phyloP scores from a whole-genome alignment of 2,113 vertebrate species.

The Garra rufa region DNA sequence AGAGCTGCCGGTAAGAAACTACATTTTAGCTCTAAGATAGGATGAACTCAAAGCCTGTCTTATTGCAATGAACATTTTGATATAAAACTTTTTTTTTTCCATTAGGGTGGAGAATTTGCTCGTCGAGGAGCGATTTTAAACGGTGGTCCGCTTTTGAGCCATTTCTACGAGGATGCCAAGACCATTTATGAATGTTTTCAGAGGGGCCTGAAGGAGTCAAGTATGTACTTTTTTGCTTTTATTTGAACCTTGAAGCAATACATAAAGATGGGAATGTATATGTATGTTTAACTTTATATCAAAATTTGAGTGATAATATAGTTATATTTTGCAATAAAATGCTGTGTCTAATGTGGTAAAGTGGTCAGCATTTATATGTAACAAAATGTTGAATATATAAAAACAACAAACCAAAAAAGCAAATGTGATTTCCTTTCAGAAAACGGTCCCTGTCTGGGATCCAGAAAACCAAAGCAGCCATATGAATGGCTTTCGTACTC shows the following conservation, averaged over 20 bases:
- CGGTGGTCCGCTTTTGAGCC: slow-evolving; percentile 66
- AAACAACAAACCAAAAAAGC: not conserved
- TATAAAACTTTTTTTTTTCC: not conserved
- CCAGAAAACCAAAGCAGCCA: slow-evolving; percentile 87
- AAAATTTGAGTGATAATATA: not conserved
- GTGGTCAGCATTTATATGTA: not conserved
- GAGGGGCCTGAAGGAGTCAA: slow-evolving; percentile 83
- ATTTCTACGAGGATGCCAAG: slow-evolving; percentile 83
- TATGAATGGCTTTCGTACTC: slow-evolving; percentile 93
- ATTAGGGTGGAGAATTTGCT: slow-evolving; percentile 80
- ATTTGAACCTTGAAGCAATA: not conserved
- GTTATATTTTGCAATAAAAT: not conserved
- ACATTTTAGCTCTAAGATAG: too few relatives aligned
- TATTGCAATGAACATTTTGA: not conserved
- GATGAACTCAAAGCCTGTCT: not conserved
- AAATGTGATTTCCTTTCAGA: slow-evolving; percentile 68
- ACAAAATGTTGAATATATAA: not conserved
- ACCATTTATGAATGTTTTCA: slow-evolving; percentile 87
- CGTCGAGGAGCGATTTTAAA: slow-evolving; percentile 77
- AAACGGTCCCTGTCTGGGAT: slow-evolving; percentile 88
- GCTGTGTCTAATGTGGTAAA: not conserved
- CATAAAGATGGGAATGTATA: not conserved
- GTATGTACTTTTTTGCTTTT: slow-evolving; percentile 74
- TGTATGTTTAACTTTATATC: not conserved
- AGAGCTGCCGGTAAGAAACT: slow-evolving; percentile 82